Evolutionary conservation across 2,888 invertebrate genomes (phyloP).

Genomic region (Blera fallax): DNA sequence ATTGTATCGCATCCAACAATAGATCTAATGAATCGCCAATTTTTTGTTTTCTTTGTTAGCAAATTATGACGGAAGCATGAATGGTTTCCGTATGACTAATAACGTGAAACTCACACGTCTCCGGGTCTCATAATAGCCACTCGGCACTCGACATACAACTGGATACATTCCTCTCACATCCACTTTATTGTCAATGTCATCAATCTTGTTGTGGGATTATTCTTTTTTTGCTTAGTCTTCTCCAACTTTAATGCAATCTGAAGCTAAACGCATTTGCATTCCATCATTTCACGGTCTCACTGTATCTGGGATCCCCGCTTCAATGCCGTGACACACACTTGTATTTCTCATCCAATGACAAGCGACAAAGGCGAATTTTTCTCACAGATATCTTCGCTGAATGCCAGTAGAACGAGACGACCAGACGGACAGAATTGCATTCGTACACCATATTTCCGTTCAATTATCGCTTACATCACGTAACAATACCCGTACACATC

Average conservation of each 20-base stretch:
- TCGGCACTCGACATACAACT: no score
- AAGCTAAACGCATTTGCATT: constrained; percentile 58
- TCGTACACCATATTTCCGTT: constrained; percentile 65
- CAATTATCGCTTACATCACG: constrained; percentile 66
- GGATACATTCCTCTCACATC: constrained; percentile 31
- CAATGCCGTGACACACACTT: not conserved
- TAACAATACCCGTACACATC: constrained; percentile 28
- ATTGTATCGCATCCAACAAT: not conserved
- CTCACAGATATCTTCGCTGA: constrained; percentile 38
- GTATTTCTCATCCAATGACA: not conserved
- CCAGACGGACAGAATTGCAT: constrained; percentile 35
- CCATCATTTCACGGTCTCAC: constrained; percentile 43
- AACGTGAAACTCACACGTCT: not conserved
- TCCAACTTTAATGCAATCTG: constrained; percentile 32
- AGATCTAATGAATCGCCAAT: not conserved
- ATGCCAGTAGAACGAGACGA: not conserved
- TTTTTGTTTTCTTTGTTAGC: not conserved
- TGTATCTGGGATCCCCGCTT: not conserved
- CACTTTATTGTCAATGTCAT: constrained; percentile 68
- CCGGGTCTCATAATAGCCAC: not conserved
- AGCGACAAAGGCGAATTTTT: constrained; percentile 48
- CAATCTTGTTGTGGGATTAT: constrained; percentile 57
- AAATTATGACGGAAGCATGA: not conserved
- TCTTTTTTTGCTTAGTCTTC: not conserved
- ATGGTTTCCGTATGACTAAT: constrained; percentile 7